Base-by-base conservation (phyloP, 2,113 vertebrate genomes). In the Entomyzon cyanotis region DNA sequence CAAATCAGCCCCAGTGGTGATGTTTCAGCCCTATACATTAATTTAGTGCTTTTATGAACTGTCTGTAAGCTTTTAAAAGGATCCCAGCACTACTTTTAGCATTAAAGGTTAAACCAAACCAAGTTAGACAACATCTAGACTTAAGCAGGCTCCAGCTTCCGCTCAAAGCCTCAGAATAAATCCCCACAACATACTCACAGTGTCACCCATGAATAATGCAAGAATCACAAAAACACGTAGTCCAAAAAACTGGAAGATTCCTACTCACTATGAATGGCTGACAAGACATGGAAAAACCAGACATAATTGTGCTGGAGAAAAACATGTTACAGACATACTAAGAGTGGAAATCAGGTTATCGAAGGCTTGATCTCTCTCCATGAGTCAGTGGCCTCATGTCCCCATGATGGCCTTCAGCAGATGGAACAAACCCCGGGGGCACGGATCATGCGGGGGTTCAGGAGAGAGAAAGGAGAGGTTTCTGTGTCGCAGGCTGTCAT, bases 331-430 rank as follows among this genome's bases (percentile, higher is more conserved):
- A 79, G 65, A 49, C 73, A 67, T 15, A n/a, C 0, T 8, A 59
- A 82, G 73, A 67, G 88, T 70, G 85, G 86, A 82, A 85, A 94
- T 49, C 53, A 44, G 70, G 58, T 71, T 94, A 86, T 88, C 67
- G 7, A 75, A 35, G 15, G 58, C 53, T 50, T 50, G 39, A 94
- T 95, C 89, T 90, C 77, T 24, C 71, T 41, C 76, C 15, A 13
- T 71, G 63, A 92, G 82, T 75, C 90, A 93, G 86, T 84, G 69
- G 88, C 88, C 91, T 81, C 69, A 3, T 44, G 56, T 53, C 75
- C 67, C 69, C 30, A n/a, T 8, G 44, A 59, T 41, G 68, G 69
- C 87, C 92, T 76, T n/a, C 60, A 85, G 70, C 82, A 94, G 86
- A 73, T 37, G 89, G 89, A 90, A 85, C 75, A 90, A 85, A 56